Percentiles rank a stretch among this genome's conserved stretches.
Conservation (phyloP, 2,113 vertebrate genomes). For the Falco punctatus region DNA sequence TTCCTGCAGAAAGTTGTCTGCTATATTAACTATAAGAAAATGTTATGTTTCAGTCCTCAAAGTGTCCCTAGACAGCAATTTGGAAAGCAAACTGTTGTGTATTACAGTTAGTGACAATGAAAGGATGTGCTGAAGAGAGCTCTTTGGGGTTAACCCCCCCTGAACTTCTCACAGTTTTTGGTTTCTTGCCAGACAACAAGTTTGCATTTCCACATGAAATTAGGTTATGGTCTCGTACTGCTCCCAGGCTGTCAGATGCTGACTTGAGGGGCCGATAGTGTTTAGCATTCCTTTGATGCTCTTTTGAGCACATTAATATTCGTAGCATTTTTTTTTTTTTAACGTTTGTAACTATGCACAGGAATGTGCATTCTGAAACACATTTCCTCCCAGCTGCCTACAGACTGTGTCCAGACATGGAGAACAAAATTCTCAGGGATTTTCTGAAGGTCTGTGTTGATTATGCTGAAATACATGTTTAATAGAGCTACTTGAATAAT, state of each 20-base stretch:
- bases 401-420: neutral
- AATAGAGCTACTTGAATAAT: neutral
- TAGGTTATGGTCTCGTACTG: neutral
- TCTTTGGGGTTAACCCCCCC: neutral
- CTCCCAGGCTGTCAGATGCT: neutral
- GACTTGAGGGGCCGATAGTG: neutral
- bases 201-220: neutral
- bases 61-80: neutral
- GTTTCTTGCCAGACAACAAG: neutral
- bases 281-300: neutral
- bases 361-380: neutral
- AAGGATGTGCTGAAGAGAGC: neutral
- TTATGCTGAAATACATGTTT: neutral
- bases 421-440: neutral
- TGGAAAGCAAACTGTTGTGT: neutral
- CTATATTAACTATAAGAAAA: neutral
- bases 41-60: neutral
- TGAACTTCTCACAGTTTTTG: neutral
- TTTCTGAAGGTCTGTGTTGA: neutral
- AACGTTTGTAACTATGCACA: neutral
- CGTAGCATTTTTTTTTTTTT: neutral
- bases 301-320: neutral
- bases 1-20: neutral
- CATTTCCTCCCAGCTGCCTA: neutral
- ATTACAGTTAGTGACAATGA: neutral